Conservation (phyloP, 2,888 invertebrate species). For the Mystacides longicornis region DNA sequence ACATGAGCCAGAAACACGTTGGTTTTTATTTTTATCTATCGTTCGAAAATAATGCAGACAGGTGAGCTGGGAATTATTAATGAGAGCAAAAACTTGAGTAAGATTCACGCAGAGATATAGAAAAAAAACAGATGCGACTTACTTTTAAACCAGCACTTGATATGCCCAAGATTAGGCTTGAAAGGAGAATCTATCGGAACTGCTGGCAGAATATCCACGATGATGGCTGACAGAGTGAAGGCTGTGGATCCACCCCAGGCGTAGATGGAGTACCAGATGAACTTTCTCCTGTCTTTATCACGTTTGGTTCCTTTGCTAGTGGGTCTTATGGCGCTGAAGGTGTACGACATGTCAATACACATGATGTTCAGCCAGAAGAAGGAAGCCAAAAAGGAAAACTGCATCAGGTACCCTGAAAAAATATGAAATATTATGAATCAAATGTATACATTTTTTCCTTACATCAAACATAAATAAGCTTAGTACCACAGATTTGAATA, state of each 20-base stretch:
- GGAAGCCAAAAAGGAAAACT: conserved; percentile 43
- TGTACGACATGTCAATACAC: conserved; percentile 44
- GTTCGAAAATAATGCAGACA: no score
- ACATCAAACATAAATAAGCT: no score
- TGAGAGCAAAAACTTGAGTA: no score
- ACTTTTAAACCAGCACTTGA: conserved; percentile 25
- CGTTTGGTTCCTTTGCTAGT: conserved; percentile 15
- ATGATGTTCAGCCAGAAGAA: conserved; percentile 49
- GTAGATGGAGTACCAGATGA: conserved; percentile 66
- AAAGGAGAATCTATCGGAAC: conserved; percentile 31
- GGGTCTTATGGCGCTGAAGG: conserved; percentile 29
- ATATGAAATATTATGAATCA: background rate
- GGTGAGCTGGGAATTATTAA: no score
- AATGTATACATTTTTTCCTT: no score
- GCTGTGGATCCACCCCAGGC: conserved; percentile 58
- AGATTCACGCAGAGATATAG: no score
- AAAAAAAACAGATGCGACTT: conserved; percentile 1
- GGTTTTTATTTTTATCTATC: no score
- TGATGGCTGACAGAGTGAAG: conserved; percentile 56
- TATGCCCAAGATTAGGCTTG: conserved; percentile 20
- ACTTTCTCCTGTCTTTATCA: conserved; percentile 55
- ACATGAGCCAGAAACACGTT: no score
- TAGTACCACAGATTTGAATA: no score
- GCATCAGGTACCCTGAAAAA: conserved; percentile 41
- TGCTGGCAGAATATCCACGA: conserved; percentile 59